Percentiles rank a stretch among this genome's conserved stretches.
These are phyloP conservation scores for Puffinus mauretanicus DNA, from an alignment of 2,113 vertebrate genomes.

Conservation along the genomic window DNA sequence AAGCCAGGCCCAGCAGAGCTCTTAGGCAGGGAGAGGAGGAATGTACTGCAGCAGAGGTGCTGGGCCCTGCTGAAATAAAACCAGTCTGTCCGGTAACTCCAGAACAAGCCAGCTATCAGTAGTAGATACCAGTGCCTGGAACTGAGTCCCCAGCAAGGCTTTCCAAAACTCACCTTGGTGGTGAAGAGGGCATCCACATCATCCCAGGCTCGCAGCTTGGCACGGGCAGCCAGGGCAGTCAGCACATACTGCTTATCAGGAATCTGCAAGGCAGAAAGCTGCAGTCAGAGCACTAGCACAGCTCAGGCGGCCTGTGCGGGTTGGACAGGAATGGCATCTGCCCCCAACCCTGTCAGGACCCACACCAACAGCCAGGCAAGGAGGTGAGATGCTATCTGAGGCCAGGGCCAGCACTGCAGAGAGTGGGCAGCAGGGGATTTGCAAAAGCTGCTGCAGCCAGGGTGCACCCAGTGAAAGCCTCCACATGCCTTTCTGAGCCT, in stretches of 20 bases:
- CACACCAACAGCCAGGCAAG: neutral
- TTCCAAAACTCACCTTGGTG: constrained; percentile 77
- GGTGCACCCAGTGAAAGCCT: neutral
- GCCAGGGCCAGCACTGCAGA: neutral
- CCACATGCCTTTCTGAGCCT: neutral
- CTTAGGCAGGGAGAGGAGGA: neutral
- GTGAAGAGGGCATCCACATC: constrained; percentile 92
- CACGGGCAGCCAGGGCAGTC: constrained; percentile 88
- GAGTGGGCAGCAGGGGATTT: neutral
- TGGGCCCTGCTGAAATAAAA: neutral
- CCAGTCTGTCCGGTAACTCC: neutral
- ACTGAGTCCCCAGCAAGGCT: neutral
- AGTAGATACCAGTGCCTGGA: neutral
- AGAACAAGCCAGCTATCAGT: neutral
- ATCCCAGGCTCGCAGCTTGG: constrained; percentile 89
- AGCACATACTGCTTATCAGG: constrained; percentile 93
- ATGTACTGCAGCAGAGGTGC: neutral
- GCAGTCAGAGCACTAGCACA: neutral
- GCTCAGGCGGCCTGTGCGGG: neutral
- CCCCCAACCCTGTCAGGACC: neutral
- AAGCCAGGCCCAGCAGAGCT: neutral
- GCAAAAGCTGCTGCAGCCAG: neutral
- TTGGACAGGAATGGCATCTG: neutral
- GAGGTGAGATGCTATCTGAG: neutral
- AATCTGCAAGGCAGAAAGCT: constrained; percentile 78